Conservation (phyloP, 2,113 vertebrate genomes). For the Paralichthys olivaceus region DNA sequence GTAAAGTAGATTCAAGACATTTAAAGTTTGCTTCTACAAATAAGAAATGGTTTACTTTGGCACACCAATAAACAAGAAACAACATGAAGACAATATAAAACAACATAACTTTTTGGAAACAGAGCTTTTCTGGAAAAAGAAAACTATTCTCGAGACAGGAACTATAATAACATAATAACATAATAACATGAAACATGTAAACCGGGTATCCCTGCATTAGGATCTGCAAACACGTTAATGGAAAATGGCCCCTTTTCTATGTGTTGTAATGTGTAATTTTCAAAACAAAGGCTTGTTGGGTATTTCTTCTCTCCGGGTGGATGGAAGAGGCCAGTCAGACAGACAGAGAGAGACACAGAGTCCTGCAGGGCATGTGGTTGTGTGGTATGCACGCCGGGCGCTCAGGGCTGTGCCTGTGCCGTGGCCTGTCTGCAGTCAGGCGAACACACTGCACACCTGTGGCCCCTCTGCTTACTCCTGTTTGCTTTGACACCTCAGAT, state of each 20-base stretch:
- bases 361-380: conserved; percentile 54
- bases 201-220: background rate
- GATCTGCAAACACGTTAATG: conserved; percentile 17
- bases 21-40: background rate
- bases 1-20: background rate
- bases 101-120: background rate
- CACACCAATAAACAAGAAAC: no score
- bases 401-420: conserved; percentile 59
- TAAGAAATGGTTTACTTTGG: background rate
- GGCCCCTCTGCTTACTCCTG: conserved; percentile 49
- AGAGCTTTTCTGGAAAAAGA: background rate
- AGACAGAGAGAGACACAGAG: conserved; percentile 20
- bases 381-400: conserved; percentile 46
- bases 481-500: conserved; percentile 75
- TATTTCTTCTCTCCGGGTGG: conserved; percentile 50
- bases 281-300: conserved; percentile 33
- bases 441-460: conserved; percentile 72
- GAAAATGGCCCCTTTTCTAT: conserved; percentile 34
- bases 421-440: conserved; percentile 56
- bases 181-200: conserved; percentile 27
- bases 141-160: conserved; percentile 3
- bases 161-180: conserved; percentile 19
- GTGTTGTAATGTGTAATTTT: conserved; percentile 39
- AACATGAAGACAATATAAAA: no score
- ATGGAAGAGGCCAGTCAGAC: conserved; percentile 34